Evolutionary conservation across 2,888 invertebrate species (phyloP).

Genomic region (Himalopsyche tibetana): DNA sequence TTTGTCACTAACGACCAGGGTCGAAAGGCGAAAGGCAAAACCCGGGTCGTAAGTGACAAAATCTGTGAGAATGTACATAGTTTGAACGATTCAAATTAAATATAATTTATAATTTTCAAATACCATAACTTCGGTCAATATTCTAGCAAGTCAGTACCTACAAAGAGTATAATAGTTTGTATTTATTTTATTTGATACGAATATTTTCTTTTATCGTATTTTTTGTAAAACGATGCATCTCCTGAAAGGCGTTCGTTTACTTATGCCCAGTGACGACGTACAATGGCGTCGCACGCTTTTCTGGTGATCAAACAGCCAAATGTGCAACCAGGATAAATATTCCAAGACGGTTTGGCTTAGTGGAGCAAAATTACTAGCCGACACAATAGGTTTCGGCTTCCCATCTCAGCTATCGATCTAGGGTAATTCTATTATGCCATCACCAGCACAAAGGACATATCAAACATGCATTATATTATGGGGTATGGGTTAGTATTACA

Average conservation of each 20-base stretch:
- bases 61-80: no score
- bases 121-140: no score
- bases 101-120: no score
- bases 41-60: no score
- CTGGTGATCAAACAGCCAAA: constrained; percentile 44
- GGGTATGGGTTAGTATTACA: constrained; percentile 63
- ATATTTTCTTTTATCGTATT: background rate
- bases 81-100: no score
- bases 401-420: constrained; percentile 62
- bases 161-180: no score
- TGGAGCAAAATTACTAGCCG: constrained; percentile 60
- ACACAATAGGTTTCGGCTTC: constrained; percentile 60
- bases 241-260: constrained; percentile 12
- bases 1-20: no score
- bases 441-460: constrained; percentile 59
- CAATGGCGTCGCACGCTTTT: constrained; percentile 38
- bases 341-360: constrained; percentile 46
- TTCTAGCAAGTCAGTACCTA: no score
- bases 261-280: constrained; percentile 16
- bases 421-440: constrained; percentile 63
- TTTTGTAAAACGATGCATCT: background rate
- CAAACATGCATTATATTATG: constrained; percentile 58
- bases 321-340: constrained; percentile 45
- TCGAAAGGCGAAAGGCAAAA: no score
- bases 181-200: no score